Conservation (phyloP, 2,888 invertebrate species). For the Harpalus rufipes region DNA sequence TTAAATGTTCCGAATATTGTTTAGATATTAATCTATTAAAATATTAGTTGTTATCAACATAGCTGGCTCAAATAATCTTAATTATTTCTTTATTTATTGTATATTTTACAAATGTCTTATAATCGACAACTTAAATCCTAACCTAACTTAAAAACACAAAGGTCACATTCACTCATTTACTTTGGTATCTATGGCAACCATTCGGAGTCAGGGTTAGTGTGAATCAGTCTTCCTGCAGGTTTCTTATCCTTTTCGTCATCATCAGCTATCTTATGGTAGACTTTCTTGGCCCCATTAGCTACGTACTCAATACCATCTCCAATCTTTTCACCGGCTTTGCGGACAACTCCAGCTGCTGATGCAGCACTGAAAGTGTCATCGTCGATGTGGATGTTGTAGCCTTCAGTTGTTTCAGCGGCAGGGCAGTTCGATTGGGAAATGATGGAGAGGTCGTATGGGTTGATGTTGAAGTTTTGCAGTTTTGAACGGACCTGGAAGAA, state of each 20-base stretch:
- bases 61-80: not conserved
- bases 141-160: constrained; percentile 40
- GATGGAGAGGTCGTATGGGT: constrained; percentile 87
- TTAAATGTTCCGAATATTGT: too few species aligned
- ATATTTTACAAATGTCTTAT: constrained; percentile 21
- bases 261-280: constrained; percentile 82
- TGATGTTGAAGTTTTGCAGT: constrained; percentile 83
- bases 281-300: constrained; percentile 84
- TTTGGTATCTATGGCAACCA: constrained; percentile 78
- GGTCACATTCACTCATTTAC: constrained; percentile 16
- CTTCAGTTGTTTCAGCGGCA: constrained; percentile 80
- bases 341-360: constrained; percentile 85
- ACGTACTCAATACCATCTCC: constrained; percentile 85
- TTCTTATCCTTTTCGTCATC: constrained; percentile 74
- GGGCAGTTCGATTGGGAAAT: constrained; percentile 87
- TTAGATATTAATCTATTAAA: not conserved
- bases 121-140: constrained; percentile 10
- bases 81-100: constrained; percentile 1
- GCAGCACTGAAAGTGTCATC: constrained; percentile 87
- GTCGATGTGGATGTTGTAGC: constrained; percentile 85
- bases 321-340: constrained; percentile 85
- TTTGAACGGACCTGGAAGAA: constrained; percentile 81
- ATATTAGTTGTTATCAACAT: not conserved
- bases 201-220: constrained; percentile 79
- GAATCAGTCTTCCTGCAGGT: constrained; percentile 69